phyloP scores from a whole-genome alignment of 2,888 invertebrate genomes.

The Synergus japonicus region DNA sequence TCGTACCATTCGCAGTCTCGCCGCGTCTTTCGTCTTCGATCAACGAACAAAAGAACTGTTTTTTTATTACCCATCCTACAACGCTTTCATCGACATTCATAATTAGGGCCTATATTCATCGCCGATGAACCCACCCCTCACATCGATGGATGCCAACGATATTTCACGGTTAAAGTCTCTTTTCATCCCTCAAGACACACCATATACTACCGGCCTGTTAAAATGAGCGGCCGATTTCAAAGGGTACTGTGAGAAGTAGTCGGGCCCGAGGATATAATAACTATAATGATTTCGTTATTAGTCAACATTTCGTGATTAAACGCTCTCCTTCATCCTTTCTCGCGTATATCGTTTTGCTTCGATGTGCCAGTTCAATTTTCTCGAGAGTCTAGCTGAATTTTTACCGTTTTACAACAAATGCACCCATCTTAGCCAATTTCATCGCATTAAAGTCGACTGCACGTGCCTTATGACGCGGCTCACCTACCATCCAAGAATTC shows the following conservation, averaged over 20 bases:
- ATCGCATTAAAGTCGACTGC: constrained; percentile 20
- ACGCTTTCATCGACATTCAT: constrained; percentile 34
- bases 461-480: constrained; percentile 8
- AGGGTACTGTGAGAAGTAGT: neutral
- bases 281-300: constrained; percentile 37
- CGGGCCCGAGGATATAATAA: neutral
- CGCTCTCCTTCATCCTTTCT: neutral
- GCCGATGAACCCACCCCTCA: constrained; percentile 23
- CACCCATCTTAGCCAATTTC: constrained; percentile 27
- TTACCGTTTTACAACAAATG: constrained; percentile 6
- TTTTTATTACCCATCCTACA: neutral
- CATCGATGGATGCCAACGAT: constrained; percentile 23
- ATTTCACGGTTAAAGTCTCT: constrained; percentile 29
- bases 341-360: neutral
- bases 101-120: constrained; percentile 33
- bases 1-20: constrained; percentile 11
- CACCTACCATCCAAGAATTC: constrained; percentile 17
- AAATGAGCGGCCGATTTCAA: constrained; percentile 36
- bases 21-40: constrained; percentile 21
- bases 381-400: neutral
- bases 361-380: constrained; percentile 6
- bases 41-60: constrained; percentile 17
- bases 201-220: neutral
- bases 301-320: constrained; percentile 37
- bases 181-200: constrained; percentile 19